Conservation (phyloP, 2,888 invertebrate species). For the Caenorhabditis drosophilae region DNA sequence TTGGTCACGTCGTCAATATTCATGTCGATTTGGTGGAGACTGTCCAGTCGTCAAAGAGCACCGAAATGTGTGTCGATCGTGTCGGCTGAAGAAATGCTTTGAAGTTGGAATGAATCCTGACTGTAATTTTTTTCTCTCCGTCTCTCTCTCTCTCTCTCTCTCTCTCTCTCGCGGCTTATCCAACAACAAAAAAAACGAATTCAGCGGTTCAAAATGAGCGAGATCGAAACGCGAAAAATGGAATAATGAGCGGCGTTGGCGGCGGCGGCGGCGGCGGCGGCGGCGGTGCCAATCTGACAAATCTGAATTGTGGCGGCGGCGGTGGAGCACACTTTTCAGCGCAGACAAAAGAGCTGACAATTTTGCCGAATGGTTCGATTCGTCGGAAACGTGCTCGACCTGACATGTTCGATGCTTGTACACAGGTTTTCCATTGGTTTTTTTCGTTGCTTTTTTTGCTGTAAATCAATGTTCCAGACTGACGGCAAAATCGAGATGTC, state of each 20-base stretch:
- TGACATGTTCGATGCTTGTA: constrained; percentile 18
- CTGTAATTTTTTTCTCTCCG: constrained; percentile 48
- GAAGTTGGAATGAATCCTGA: constrained; percentile 64
- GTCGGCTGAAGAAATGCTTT: constrained; percentile 62
- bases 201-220: constrained; percentile 60
- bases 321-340: not conserved
- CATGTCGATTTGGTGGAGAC: constrained; percentile 62
- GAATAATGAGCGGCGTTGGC: constrained; percentile 4
- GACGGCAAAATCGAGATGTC: constrained; percentile 12
- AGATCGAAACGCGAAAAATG: constrained; percentile 48
- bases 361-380: constrained; percentile 27
- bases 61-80: constrained; percentile 61
- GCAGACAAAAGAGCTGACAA: constrained; percentile 20
- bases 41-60: constrained; percentile 63
- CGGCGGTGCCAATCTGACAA: not conserved
- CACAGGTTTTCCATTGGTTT: too few species aligned
- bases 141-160: too few species aligned
- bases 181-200: too few species aligned
- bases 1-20: constrained; percentile 59
- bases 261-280: not conserved
- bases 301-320: too few species aligned
- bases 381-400: constrained; percentile 28
- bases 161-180: too few species aligned
- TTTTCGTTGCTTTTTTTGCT: too few species aligned
- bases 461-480: too few species aligned